These are phyloP conservation scores for Apaloderma vittatum DNA, from an alignment of 2,113 vertebrate species.

Conservation along the genomic window DNA sequence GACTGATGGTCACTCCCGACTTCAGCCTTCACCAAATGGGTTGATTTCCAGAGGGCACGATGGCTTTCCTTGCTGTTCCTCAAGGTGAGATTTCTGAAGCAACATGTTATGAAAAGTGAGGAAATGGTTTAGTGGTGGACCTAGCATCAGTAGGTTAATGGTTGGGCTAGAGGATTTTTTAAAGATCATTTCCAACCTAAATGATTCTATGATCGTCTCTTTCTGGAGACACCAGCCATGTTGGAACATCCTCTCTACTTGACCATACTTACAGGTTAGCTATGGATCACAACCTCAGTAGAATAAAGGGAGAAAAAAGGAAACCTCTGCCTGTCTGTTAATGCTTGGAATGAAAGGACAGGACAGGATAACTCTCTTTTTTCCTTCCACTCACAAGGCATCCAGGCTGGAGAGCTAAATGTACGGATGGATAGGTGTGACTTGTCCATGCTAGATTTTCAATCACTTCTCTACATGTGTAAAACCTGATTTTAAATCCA, in stretches of 20 bases:
- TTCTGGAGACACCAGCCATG: neutral
- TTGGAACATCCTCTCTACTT: neutral
- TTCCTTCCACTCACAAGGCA: neutral
- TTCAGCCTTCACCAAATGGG: neutral
- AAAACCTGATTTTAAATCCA: neutral
- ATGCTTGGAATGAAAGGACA: neutral
- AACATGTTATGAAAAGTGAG: neutral
- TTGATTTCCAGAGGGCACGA: neutral
- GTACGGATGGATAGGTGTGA: neutral
- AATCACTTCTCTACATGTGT: neutral
- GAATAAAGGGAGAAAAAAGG: accelerated
- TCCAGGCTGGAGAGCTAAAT: neutral
- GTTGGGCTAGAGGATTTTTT: no score
- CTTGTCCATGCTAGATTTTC: neutral
- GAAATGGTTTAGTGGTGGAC: neutral
- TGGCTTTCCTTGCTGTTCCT: neutral
- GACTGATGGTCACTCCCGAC: neutral
- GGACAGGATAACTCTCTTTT: neutral
- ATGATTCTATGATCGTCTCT: no score
- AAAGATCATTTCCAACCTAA: no score
- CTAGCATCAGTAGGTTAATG: no score
- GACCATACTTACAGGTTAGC: neutral
- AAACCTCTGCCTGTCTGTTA: neutral
- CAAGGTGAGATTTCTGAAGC: neutral
- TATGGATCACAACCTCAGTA: neutral